Percentiles rank a stretch among this genome's conserved stretches.
phyloP scores from a whole-genome alignment of 2,888 invertebrate species.

The Syrista parreyssii region DNA sequence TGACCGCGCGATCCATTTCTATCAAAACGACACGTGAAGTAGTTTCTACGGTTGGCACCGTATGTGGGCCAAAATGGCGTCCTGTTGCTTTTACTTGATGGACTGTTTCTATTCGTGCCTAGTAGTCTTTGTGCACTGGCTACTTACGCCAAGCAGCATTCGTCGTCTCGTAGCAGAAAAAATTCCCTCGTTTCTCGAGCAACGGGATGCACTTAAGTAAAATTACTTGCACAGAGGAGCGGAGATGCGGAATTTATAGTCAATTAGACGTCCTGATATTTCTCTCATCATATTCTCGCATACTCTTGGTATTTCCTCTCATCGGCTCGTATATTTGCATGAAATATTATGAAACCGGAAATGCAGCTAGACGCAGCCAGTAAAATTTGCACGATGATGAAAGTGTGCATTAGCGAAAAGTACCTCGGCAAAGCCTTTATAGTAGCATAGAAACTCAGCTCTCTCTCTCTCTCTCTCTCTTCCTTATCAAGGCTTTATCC shows the following conservation, averaged over 20 bases:
- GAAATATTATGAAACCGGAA: not conserved
- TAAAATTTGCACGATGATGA: not conserved
- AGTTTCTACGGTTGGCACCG: not conserved
- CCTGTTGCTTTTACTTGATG: conserved; percentile 58
- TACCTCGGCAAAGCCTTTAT: not conserved
- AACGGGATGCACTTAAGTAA: not conserved
- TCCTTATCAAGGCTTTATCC: not conserved
- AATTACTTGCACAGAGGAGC: not conserved
- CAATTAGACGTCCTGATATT: not conserved
- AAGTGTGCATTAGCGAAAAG: not conserved
- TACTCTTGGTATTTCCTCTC: not conserved
- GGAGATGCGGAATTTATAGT: not conserved
- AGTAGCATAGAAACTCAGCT: not conserved
- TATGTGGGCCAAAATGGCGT: conserved; percentile 35
- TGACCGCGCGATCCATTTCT: not conserved
- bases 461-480: not conserved
- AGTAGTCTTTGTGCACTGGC: conserved; percentile 18
- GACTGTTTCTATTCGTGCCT: conserved; percentile 41
- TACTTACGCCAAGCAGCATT: not conserved
- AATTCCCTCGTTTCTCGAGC: not conserved
- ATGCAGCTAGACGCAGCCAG: not conserved
- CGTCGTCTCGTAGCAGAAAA: not conserved
- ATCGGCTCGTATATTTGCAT: not conserved
- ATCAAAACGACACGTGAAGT: not conserved
- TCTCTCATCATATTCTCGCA: not conserved